phyloP scores from a whole-genome alignment of 2,888 invertebrate genomes.

The Ormyrus thymus region DNA sequence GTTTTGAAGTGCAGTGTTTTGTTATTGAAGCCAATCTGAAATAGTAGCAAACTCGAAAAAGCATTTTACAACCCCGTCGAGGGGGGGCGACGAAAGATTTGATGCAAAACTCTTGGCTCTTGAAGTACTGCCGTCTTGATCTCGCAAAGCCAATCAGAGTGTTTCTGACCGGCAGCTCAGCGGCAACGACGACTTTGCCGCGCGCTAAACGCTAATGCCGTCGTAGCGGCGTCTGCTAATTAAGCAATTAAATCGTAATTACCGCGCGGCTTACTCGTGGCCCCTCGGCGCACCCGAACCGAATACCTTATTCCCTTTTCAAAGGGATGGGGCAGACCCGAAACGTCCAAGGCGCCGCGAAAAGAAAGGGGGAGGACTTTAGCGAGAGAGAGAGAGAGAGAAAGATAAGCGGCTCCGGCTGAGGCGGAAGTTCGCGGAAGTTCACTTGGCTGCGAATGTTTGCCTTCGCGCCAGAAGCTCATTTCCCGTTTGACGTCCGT shows the following conservation, averaged over 20 bases:
- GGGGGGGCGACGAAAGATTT: too few relatives aligned
- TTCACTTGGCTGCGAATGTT: constrained; percentile 46
- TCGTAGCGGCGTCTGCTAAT: constrained; percentile 60
- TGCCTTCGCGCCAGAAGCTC: constrained; percentile 45
- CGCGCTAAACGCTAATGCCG: constrained; percentile 58
- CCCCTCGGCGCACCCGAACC: background rate
- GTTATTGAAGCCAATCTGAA: too few relatives aligned
- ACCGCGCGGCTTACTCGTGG: constrained; percentile 41
- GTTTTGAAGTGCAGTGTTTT: too few relatives aligned
- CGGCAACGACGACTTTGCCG: constrained; percentile 17
- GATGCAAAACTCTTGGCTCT: too few relatives aligned
- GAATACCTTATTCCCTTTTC: background rate
- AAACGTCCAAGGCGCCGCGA: too few relatives aligned
- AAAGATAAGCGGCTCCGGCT: constrained; percentile 15
- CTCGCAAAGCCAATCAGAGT: constrained; percentile 13
- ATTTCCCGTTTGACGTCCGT: constrained; percentile 51
- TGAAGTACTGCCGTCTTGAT: too few relatives aligned
- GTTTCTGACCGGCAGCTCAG: background rate
- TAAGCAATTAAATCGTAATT: constrained; percentile 62
- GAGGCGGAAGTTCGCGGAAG: constrained; percentile 33
- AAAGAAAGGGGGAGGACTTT: background rate
- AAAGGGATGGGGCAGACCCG: too few relatives aligned
- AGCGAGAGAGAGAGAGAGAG: constrained; percentile 3
- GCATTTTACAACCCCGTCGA: too few relatives aligned
- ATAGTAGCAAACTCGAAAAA: too few relatives aligned